Evolutionary conservation across 2,797 vertebrate genomes (phyloP), one percentile per base, ranked within the genome.

Genomic region (Champsocephalus gunnari): DNA sequence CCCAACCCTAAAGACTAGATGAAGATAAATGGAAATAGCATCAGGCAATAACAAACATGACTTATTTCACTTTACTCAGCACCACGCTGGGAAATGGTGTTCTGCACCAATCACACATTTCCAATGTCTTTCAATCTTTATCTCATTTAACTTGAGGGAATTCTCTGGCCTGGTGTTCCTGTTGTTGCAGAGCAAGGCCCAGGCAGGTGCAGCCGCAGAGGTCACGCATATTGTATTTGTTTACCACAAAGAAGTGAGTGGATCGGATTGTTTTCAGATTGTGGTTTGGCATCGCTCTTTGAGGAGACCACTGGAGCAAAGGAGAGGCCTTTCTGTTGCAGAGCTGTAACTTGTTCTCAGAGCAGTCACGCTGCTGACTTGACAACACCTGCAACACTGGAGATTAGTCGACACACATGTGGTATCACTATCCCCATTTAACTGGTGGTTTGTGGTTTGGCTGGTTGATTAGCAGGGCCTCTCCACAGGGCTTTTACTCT

Each of bases 401-500:
- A 44, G 58, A 67, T 38, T 38, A 38, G 8, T 66, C 56, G 71
- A 56, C 59, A 19, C 70, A 83, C 80, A 61, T 70, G 60, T 63
- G 75, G 58, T 54, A 44, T 73, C 61, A 76, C 60, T 69, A 32
- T 63, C 49, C 59, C 55, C 43, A 66, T 82, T 86, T 77, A 75
- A 77, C 65, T 65, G 78, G 75, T 73, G 73, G 77, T 85, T 82
- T 88, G 81, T 59, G 84, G 89, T 90, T 88, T 90, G 86, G 87
- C 62, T 57, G 53, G 47, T 71, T 73, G 61, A 48, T 19, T n/a
- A 54, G 38, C 75, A 55, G 45, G 53, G 45, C 50, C 48, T 53
- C 9, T 61, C 51, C 70, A 49, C 51, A 32, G 69, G 48, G 57
- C 50, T 71, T 58, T 28, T 38, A 72, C 59, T 65, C 60, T 66